phyloP scores from a whole-genome alignment of 92 coral and sea anemone genomes.

The Zoanthus solanderi region DNA sequence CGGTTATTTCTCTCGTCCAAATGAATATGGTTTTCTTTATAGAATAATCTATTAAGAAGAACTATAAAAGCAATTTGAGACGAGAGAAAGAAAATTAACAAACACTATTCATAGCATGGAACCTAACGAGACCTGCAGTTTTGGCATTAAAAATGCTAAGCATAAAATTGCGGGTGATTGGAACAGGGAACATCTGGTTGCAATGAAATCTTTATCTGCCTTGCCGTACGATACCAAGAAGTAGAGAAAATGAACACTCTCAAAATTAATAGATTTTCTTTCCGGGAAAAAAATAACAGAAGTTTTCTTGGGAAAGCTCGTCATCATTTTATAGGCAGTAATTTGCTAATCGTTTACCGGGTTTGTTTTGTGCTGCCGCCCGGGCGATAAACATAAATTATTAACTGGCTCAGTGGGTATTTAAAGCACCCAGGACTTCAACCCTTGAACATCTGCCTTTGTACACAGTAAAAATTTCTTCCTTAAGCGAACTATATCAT shows the following conservation, averaged over 20 bases:
- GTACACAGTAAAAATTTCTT: neutral
- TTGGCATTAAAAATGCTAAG: conserved; percentile 19
- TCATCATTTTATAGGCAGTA: conserved; percentile 27
- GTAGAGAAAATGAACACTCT: neutral
- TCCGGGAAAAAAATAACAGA: neutral
- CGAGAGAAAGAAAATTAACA: neutral
- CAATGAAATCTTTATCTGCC: neutral
- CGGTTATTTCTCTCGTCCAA: neutral
- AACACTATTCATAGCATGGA: conserved; percentile 20
- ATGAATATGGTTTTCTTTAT: neutral
- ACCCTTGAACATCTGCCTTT: neutral
- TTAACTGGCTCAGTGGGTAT: conserved; percentile 25
- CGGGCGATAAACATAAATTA: conserved; percentile 1
- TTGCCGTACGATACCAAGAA: neutral
- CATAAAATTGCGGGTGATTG: conserved; percentile 10
- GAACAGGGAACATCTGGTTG: neutral
- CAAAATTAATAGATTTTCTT: neutral
- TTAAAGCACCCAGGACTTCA: neutral
- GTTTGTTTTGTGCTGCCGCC: conserved; percentile 32
- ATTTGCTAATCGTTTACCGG: conserved; percentile 32
- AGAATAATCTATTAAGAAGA: no score
- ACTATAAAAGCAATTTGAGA: neutral
- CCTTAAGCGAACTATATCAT: neutral
- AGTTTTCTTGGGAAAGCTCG: neutral
- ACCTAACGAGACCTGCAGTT: conserved; percentile 39